Percentiles rank a stretch among this genome's conserved stretches.
Evolutionary conservation across 2,888 invertebrate genomes (phyloP).

Genomic region (Heliconius hortense): DNA sequence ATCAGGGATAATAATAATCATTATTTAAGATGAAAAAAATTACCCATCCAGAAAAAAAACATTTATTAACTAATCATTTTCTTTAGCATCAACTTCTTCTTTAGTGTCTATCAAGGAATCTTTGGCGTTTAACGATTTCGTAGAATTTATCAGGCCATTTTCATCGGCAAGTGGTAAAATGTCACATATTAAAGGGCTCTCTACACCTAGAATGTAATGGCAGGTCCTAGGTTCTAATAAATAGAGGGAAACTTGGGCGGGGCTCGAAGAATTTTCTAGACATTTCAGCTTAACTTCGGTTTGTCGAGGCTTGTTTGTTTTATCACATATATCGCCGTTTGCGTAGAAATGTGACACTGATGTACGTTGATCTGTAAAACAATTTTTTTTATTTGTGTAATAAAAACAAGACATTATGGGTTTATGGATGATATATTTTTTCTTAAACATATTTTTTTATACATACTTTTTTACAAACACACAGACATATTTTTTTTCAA

Average conservation of each 20-base stretch:
- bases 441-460: too few species aligned
- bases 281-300: slow-evolving; percentile 94
- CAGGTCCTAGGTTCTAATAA: slow-evolving; percentile 95
- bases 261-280: slow-evolving; percentile 85
- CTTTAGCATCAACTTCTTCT: slow-evolving; percentile 49
- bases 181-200: slow-evolving; percentile 94
- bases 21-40: background rate
- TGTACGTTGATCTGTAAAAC: slow-evolving; percentile 78
- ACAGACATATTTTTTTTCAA: too few species aligned
- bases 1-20: too few species aligned
- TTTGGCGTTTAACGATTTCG: slow-evolving; percentile 45
- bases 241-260: slow-evolving; percentile 92
- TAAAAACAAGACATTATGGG: background rate
- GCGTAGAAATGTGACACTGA: slow-evolving; percentile 94
- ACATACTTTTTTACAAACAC: too few species aligned
- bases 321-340: slow-evolving; percentile 92
- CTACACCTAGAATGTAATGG: slow-evolving; percentile 96
- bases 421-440: too few species aligned
- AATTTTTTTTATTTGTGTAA: background rate
- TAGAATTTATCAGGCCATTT: slow-evolving; percentile 83
- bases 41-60: slow-evolving; percentile 11
- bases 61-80: slow-evolving; percentile 53
- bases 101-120: slow-evolving; percentile 47
- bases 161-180: slow-evolving; percentile 91
- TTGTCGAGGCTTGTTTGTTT: slow-evolving; percentile 88